Conservation (phyloP, 2,888 invertebrate genomes). For the Nomada hirtipes region DNA sequence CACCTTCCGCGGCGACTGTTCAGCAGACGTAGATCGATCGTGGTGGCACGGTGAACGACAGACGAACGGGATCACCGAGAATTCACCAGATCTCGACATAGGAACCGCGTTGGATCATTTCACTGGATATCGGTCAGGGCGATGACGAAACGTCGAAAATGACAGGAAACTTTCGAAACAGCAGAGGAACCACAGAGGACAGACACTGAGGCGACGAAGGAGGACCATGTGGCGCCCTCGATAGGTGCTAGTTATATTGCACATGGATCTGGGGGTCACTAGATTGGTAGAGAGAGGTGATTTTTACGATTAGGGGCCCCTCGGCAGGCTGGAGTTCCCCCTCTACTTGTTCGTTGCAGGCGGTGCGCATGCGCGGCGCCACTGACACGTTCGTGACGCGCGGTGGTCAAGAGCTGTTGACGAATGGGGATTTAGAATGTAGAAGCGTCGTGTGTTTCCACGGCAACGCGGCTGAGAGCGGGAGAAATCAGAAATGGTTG, state of each 20-base stretch:
- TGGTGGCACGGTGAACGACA: background rate
- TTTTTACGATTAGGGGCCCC: too few relatives aligned
- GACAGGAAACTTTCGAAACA: conserved; percentile 43
- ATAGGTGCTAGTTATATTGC: background rate
- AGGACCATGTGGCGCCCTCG: conserved; percentile 35
- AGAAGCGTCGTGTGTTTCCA: too few relatives aligned
- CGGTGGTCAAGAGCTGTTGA: too few relatives aligned
- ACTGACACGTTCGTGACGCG: too few relatives aligned
- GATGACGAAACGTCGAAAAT: conserved; percentile 25
- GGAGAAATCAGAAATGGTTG: too few relatives aligned
- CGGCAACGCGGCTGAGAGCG: too few relatives aligned
- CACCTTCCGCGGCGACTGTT: conserved; percentile 21
- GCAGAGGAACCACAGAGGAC: conserved; percentile 24
- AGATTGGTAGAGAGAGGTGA: background rate
- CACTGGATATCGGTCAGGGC: conserved; percentile 5
- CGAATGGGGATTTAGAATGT: too few relatives aligned
- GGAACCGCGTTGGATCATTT: conserved; percentile 20
- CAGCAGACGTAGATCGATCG: conserved; percentile 17
- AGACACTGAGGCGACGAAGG: conserved; percentile 40
- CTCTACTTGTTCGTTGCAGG: too few relatives aligned
- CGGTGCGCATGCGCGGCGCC: too few relatives aligned
- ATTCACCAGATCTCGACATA: background rate
- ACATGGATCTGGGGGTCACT: background rate
- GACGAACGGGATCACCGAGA: background rate
- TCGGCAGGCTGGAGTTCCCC: too few relatives aligned